Evolutionary conservation across 2,888 invertebrate genomes (phyloP).

Genomic region (Alsophila aescularia): DNA sequence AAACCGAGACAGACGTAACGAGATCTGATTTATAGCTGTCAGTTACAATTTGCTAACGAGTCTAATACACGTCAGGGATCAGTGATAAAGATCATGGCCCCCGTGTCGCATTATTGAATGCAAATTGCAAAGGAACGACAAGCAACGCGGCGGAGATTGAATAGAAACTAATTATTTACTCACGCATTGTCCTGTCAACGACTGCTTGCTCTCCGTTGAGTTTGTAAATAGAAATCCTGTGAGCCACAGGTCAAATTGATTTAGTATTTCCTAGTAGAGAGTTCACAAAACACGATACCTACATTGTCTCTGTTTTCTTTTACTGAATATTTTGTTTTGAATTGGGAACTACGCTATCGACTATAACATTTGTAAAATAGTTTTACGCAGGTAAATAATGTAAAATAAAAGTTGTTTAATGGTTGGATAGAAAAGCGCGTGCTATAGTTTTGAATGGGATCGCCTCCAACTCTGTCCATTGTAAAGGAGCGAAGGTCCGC

Average conservation of each 20-base stretch:
- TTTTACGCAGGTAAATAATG: slow-evolving; percentile 5
- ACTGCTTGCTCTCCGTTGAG: slow-evolving; percentile 41
- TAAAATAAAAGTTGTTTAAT: slow-evolving; percentile 13
- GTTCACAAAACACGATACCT: not conserved
- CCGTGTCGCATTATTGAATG: slow-evolving; percentile 69
- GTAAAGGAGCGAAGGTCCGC: slow-evolving; percentile 54
- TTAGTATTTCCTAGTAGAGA: slow-evolving; percentile 29
- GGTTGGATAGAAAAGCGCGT: slow-evolving; percentile 41
- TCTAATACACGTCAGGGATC: slow-evolving; percentile 69
- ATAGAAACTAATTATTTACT: slow-evolving; percentile 71
- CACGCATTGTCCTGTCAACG: slow-evolving; percentile 69
- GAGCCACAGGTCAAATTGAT: slow-evolving; percentile 40
- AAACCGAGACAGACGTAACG: slow-evolving; percentile 47
- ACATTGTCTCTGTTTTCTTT: not conserved
- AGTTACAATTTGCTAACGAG: slow-evolving; percentile 78
- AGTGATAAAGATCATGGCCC: slow-evolving; percentile 71
- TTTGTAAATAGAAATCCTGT: slow-evolving; percentile 52
- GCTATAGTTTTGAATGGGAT: slow-evolving; percentile 58
- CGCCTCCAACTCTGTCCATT: slow-evolving; percentile 54
- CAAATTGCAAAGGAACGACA: slow-evolving; percentile 65
- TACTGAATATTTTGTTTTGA: not conserved
- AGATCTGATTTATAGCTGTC: slow-evolving; percentile 70
- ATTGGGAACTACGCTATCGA: not conserved
- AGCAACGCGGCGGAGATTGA: slow-evolving; percentile 55
- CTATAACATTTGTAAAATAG: not conserved